These are phyloP conservation scores for Pangasius sanitwongsei DNA, from an alignment of 2,797 vertebrate genomes.

Conservation along the genomic window DNA sequence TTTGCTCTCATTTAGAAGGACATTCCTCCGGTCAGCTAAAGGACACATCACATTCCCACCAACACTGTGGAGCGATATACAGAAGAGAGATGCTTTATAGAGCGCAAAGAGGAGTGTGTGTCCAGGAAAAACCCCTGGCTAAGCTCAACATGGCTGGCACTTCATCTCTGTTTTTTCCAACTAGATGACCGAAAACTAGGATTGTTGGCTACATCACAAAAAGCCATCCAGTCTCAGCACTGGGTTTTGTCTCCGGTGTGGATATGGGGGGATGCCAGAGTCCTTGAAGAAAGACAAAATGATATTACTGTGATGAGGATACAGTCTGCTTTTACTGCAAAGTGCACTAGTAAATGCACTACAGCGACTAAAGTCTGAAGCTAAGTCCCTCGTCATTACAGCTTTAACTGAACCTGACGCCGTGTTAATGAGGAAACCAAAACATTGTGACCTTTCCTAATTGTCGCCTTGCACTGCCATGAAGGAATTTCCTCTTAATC, in stretches of 20 bases:
- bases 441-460: slow-evolving; percentile 17
- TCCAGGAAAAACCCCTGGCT: slow-evolving; percentile 35
- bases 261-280: slow-evolving; percentile 27
- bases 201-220: slow-evolving; percentile 27
- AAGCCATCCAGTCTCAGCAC: slow-evolving; percentile 5
- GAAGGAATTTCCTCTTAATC: slow-evolving; percentile 5
- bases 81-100: slow-evolving; percentile 1
- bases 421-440: not conserved
- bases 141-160: slow-evolving; percentile 22
- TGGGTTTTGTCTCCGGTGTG: slow-evolving; percentile 39
- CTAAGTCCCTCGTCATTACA: not conserved
- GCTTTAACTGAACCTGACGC: not conserved
- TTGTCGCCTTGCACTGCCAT: not conserved
- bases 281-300: slow-evolving; percentile 26
- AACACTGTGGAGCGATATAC: not conserved
- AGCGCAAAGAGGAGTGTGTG: not conserved
- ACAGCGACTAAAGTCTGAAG: not conserved
- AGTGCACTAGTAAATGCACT: not conserved
- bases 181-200: not conserved
- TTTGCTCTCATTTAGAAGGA: not conserved
- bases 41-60: not conserved
- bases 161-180: slow-evolving; percentile 5
- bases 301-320: not conserved
- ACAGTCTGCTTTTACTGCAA: not conserved
- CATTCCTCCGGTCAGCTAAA: not conserved